Base-by-base conservation (phyloP, 2,888 invertebrate genomes). In the Meghimatium bilineatum region DNA sequence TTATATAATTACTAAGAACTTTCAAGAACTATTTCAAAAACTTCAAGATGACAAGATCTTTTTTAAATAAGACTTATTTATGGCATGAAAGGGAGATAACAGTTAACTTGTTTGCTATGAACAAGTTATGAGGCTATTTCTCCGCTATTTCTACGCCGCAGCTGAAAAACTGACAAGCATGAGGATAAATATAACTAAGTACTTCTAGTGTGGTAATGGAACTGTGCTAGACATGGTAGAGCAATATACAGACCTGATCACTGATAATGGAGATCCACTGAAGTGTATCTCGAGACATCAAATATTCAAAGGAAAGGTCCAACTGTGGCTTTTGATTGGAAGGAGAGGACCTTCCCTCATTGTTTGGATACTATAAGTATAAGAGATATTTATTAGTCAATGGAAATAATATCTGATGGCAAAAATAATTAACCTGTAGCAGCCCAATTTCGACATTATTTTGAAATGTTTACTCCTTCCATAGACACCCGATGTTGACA, bases 231-330 rank as follows among this genome's bases (percentile, higher is more conserved):
- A 17, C 23, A 23, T 23, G 26, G n/a, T 10, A 66, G 17, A 8
- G 0, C 66, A 66, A 29, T 20, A 66, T 17, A 74, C 85, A 97
- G 10, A 98, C 97, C 94, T 95, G 93, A 88, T 97, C 96, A 89
- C 97, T 98, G 82, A 96, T 95, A 89, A 99, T 95, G 36, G 97
- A 97, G 87, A 99, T 96, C 99, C 99, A 99, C 92, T 97, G 96
- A 85, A 99, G 95, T 87, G 96, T 96, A 93, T 98, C 97, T 94
- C 96, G 97, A 49, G 96, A 96, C 94, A 98, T 96, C 85, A 99
- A 95, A 95, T 99, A 99, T 94, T 99, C 98, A 94, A 99, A 98
- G 0, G 98, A 97, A 82, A 99, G 94, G 94, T 98, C 98, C 88
- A 97, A 83, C 44, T 88, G 86, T 5, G 85, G 34, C 60, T 80